These are phyloP conservation scores for Amphibalanus amphitrite DNA, from an alignment of 1,140 invertebrate species.

Conservation along the genomic window DNA sequence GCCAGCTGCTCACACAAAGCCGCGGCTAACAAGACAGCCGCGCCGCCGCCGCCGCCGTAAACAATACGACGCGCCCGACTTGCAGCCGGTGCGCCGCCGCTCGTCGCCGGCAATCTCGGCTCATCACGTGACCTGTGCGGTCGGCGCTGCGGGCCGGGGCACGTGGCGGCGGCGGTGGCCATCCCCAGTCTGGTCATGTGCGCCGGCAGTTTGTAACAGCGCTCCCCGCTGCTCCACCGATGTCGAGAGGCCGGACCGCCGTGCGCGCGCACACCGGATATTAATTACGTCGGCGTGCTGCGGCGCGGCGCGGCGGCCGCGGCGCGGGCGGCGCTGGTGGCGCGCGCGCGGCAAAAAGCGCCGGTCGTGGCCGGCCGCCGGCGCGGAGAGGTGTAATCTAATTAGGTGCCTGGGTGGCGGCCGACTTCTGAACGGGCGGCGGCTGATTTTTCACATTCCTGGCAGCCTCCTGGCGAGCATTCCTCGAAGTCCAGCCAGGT, in stretches of 20 bases:
- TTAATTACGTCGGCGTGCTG: neutral
- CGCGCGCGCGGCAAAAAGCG: neutral
- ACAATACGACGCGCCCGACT: too few species aligned
- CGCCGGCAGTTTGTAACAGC: neutral
- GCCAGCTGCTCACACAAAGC: too few species aligned
- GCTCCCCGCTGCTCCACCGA: neutral
- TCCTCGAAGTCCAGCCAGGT: neutral
- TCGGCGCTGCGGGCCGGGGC: too few species aligned
- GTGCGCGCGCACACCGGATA: neutral
- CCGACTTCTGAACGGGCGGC: neutral
- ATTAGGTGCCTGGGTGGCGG: conserved; percentile 1
- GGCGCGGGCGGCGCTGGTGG: too few species aligned
- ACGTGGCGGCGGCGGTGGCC: too few species aligned
- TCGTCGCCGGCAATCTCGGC: too few species aligned
- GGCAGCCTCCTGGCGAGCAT: neutral
- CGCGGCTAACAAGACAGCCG: too few species aligned
- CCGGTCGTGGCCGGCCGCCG: neutral
- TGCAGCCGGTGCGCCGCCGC: too few species aligned
- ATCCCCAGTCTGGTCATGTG: neutral
- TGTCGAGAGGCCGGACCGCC: neutral
- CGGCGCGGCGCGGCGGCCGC: too few species aligned
- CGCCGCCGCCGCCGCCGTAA: too few species aligned
- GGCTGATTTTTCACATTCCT: neutral
- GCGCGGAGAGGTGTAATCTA: neutral
- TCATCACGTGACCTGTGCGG: too few species aligned